phyloP scores from a whole-genome alignment of 2,113 vertebrate species.

The Scomber scombrus region DNA sequence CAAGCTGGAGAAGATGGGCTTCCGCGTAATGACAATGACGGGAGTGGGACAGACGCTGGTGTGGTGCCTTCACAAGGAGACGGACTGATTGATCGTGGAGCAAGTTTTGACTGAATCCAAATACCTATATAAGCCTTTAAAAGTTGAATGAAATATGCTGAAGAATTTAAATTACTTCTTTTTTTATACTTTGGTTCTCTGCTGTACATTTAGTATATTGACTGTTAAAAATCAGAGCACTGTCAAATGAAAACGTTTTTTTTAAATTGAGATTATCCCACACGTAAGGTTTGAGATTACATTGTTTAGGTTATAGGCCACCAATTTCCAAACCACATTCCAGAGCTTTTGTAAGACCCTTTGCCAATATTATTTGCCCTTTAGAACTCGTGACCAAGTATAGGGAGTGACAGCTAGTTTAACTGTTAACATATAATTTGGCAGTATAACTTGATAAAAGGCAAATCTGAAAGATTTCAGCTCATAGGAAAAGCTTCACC shows the following conservation, averaged over 20 bases:
- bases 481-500: not conserved
- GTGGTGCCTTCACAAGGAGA: slow-evolving; percentile 96
- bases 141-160: not conserved
- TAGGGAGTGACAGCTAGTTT: not conserved
- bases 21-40: slow-evolving; percentile 93
- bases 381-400: slow-evolving; percentile 15
- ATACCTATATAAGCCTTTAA: slow-evolving; percentile 2
- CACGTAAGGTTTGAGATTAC: slow-evolving; percentile 35
- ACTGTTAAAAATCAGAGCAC: not conserved
- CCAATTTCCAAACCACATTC: slow-evolving; percentile 27
- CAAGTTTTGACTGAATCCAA: not conserved
- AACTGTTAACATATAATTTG: not conserved
- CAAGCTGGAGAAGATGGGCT: slow-evolving; percentile 94
- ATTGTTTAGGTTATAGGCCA: not conserved
- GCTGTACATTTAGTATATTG: not conserved
- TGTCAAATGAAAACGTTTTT: not conserved
- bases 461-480: too few relatives aligned
- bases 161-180: not conserved
- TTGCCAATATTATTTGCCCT: slow-evolving; percentile 21
- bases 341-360: not conserved
- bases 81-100: slow-evolving; percentile 43
- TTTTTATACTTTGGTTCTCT: not conserved
- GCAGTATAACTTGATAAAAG: slow-evolving; percentile 17
- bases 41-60: slow-evolving; percentile 97
- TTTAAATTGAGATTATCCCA: slow-evolving; percentile 33